Conservation (phyloP, 2,888 invertebrate species). For the Drosophila fulvimacula region DNA sequence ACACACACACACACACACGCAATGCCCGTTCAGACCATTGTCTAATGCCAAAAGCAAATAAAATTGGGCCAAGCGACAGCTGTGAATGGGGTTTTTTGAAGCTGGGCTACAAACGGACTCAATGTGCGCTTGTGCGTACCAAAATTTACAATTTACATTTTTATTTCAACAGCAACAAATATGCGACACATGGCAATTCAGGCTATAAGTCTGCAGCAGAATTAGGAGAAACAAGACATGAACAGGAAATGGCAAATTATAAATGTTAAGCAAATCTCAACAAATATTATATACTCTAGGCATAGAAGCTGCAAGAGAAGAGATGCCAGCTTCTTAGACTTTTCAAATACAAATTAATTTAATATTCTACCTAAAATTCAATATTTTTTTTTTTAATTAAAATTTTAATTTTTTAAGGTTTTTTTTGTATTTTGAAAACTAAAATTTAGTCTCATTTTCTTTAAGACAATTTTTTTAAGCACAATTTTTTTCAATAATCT, state of each 20-base stretch:
- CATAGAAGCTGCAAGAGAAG: not conserved
- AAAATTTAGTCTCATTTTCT: not conserved
- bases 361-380: too few species aligned
- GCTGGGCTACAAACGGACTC: slow-evolving; percentile 29
- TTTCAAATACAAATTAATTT: too few species aligned
- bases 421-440: too few species aligned
- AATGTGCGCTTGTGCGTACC: slow-evolving; percentile 70
- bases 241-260: not conserved
- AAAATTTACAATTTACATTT: slow-evolving; percentile 73
- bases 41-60: slow-evolving; percentile 70
- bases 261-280: not conserved
- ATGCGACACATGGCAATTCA: slow-evolving; percentile 70
- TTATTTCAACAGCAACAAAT: slow-evolving; percentile 61
- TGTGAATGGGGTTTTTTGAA: slow-evolving; percentile 24
- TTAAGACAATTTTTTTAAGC: not conserved
- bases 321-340: too few species aligned
- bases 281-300: not conserved
- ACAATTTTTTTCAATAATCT: too few species aligned
- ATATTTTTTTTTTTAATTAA: too few species aligned
- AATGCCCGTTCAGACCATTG: slow-evolving; percentile 29
- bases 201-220: slow-evolving; percentile 41
- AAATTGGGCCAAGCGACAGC: slow-evolving; percentile 50
- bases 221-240: not conserved
- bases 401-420: too few species aligned
- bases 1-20: not conserved